Conservation (phyloP, 2,888 invertebrate genomes). For the Melinopterus prodromus region DNA sequence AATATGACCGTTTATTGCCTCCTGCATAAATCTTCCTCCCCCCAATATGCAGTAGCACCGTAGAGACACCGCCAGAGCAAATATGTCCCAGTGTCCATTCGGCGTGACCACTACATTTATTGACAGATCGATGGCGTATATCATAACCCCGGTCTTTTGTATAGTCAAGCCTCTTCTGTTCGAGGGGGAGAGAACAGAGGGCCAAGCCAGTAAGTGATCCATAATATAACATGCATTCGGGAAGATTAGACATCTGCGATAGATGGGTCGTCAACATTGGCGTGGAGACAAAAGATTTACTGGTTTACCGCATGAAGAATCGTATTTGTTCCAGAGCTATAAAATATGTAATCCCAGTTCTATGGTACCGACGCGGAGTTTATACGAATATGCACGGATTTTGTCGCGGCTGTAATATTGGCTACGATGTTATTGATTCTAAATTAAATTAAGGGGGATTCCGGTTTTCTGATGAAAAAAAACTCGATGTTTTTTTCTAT, state of each 20-base stretch:
- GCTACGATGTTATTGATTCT: not conserved
- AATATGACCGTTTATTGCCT: slow-evolving; percentile 24
- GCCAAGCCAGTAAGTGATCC: slow-evolving; percentile 7
- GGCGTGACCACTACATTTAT: slow-evolving; percentile 23
- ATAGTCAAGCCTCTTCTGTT: not conserved
- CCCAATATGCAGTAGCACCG: slow-evolving; percentile 12
- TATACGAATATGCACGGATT: too few species aligned
- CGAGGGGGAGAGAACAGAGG: not conserved
- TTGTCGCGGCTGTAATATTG: too few species aligned
- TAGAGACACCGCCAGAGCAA: not conserved
- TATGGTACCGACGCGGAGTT: not conserved
- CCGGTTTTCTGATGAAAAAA: too few species aligned
- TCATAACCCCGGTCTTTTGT: slow-evolving; percentile 22
- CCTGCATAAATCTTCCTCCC: slow-evolving; percentile 17
- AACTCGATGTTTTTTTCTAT: too few species aligned
- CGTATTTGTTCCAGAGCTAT: not conserved
- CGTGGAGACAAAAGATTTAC: not conserved
- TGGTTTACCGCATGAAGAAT: not conserved
- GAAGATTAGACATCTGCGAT: slow-evolving; percentile 23
- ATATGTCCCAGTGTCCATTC: not conserved
- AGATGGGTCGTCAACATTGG: slow-evolving; percentile 11
- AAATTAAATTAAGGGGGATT: not conserved
- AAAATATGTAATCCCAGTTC: not conserved
- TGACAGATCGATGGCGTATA: slow-evolving; percentile 25
- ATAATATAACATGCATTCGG: slow-evolving; percentile 16